Percentiles rank a stretch among this genome's conserved stretches.
phyloP scores from a whole-genome alignment of 2,797 vertebrate species.

The Peromyscus aztecus region DNA sequence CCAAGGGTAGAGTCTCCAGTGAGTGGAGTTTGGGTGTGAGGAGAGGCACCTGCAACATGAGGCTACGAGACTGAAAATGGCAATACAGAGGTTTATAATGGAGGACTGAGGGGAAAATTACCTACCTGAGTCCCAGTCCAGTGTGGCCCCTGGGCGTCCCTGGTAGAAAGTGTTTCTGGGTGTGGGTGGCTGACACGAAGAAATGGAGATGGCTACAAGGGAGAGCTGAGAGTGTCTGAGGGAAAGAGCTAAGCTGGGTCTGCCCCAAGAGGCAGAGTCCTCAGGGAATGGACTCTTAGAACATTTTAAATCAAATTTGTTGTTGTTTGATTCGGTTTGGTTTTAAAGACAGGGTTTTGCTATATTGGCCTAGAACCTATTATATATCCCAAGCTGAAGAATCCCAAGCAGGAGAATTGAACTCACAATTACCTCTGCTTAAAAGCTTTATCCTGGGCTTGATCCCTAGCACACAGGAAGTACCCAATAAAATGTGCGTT shows the following conservation, averaged over 20 bases:
- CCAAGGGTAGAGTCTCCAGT: not conserved
- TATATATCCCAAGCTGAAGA: not conserved
- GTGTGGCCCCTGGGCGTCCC: not conserved
- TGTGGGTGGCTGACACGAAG: not conserved
- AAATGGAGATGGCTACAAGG: not conserved
- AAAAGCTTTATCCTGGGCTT: conserved; percentile 8
- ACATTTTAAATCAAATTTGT: not conserved
- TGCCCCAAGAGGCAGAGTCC: not conserved
- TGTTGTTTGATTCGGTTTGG: not conserved
- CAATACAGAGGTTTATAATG: not conserved
- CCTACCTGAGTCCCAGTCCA: not conserved
- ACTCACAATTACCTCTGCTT: conserved; percentile 6
- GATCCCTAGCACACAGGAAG: not conserved
- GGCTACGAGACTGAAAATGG: not conserved
- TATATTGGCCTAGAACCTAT: not conserved
- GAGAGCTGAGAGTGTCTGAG: not conserved
- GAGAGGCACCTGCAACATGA: not conserved
- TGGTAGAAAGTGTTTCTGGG: not conserved
- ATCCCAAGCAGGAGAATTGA: not conserved
- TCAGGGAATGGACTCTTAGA: not conserved
- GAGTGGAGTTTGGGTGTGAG: not conserved
- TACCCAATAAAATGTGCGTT: conserved; percentile 32
- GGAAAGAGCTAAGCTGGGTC: not conserved
- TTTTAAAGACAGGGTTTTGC: not conserved
- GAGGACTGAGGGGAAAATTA: not conserved